A percentile compares a stretch with the other conserved stretches of the same genome.
These are phyloP conservation scores for Mus spretus DNA, from an alignment of 2,797 vertebrate species.

Conservation along the genomic window DNA sequence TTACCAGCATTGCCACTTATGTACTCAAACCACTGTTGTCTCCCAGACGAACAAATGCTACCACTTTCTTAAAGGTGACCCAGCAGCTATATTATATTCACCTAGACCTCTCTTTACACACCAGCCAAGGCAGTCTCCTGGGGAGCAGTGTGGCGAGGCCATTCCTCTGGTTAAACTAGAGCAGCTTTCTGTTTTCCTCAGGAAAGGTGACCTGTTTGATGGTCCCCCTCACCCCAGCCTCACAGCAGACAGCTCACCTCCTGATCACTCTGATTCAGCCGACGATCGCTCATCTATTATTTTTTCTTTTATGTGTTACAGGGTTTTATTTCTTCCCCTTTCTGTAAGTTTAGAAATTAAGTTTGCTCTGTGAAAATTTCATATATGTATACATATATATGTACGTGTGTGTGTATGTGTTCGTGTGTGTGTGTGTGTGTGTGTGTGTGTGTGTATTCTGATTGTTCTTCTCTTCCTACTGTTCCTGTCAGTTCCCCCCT, in stretches of 20 bases:
- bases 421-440: neutral
- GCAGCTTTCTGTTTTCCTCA: neutral
- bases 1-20: neutral
- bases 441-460: neutral
- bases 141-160: neutral
- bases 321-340: neutral
- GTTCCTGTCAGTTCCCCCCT: neutral
- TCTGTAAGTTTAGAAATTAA: neutral
- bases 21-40: neutral
- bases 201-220: neutral
- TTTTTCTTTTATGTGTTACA: neutral
- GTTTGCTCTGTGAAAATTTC: neutral
- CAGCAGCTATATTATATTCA: neutral
- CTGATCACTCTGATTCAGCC: neutral
- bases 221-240: neutral
- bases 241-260: neutral
- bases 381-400: neutral
- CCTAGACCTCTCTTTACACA: neutral
- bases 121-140: neutral
- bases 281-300: neutral
- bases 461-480: neutral
- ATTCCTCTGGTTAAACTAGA: neutral
- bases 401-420: neutral
- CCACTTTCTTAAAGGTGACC: neutral
- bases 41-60: neutral